Evolutionary conservation across 2,888 invertebrate species (phyloP).

Genomic region (Beris chalybata): DNA sequence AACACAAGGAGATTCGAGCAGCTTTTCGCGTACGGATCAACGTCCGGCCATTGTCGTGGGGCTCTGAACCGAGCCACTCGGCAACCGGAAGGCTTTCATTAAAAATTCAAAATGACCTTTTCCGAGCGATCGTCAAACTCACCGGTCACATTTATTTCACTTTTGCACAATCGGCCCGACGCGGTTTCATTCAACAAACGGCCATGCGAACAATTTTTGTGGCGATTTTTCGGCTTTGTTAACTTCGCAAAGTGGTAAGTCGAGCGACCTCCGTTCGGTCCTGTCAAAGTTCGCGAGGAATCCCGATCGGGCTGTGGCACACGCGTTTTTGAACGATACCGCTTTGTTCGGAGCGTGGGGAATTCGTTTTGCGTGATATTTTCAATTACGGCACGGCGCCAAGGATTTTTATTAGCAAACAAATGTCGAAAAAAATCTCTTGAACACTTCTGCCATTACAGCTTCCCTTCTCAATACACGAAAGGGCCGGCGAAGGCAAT

Average conservation of each 20-base stretch:
- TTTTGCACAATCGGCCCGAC: background rate
- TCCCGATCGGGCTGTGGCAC: background rate
- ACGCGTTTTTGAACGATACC: background rate
- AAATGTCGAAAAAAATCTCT: constrained; percentile 16
- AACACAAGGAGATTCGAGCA: no score
- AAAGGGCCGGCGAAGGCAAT: constrained; percentile 28
- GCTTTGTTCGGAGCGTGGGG: no score
- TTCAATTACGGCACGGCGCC: constrained; percentile 6
- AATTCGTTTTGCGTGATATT: background rate
- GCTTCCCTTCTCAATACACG: constrained; percentile 22
- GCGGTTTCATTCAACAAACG: constrained; percentile 22
- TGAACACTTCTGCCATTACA: constrained; percentile 22
- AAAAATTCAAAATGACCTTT: constrained; percentile 2
- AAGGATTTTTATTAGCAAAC: constrained; percentile 7
- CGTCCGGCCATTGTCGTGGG: background rate
- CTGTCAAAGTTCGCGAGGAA: constrained; percentile 24
- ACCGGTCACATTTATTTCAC: background rate
- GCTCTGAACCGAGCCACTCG: no score
- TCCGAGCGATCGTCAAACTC: background rate
- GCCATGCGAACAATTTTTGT: background rate
- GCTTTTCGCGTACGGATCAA: background rate
- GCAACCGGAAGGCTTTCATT: constrained; percentile 4
- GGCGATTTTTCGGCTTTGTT: constrained; percentile 12
- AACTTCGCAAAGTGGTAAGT: background rate
- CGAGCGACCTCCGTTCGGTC: background rate